These are phyloP conservation scores for Sander lucioperca DNA, from an alignment of 2,113 vertebrate species.

Conservation along the genomic window DNA sequence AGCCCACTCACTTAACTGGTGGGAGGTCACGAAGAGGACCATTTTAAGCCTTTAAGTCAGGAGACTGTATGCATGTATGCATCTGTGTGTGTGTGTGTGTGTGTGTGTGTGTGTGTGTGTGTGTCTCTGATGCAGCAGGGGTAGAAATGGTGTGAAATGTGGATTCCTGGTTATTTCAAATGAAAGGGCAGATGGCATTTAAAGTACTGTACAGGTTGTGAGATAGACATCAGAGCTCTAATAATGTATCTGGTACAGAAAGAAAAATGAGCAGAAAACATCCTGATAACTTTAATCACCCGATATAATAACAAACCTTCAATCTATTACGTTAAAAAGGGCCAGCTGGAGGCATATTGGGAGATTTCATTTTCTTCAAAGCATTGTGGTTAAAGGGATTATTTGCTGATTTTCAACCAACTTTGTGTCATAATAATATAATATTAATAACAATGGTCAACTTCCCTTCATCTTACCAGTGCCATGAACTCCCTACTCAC, in stretches of 20 bases:
- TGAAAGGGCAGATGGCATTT: too few relatives aligned
- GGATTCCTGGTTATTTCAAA: too few relatives aligned
- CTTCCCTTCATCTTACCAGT: too few relatives aligned
- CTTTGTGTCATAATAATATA: too few relatives aligned
- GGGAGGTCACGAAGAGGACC: conserved; percentile 32
- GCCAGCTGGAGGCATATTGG: neutral
- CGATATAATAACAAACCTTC: conserved; percentile 6
- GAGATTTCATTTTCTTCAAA: conserved; percentile 1
- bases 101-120: too few relatives aligned
- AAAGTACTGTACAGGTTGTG: neutral
- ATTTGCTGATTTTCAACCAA: too few relatives aligned
- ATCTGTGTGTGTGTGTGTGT: neutral
- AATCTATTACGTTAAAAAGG: neutral
- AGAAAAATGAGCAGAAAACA: neutral
- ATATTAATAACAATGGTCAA: too few relatives aligned
- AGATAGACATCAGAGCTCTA: neutral
- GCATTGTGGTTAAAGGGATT: too few relatives aligned
- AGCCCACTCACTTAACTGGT: conserved; percentile 47
- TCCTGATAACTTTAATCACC: conserved; percentile 10
- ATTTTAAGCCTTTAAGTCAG: conserved; percentile 20
- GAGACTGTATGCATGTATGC: neutral
- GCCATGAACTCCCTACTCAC: too few relatives aligned
- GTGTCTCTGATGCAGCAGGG: neutral
- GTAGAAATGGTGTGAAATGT: neutral
- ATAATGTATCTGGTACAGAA: neutral